Evolutionary conservation across 2,797 vertebrate genomes (phyloP), one percentile per base, ranked within the genome.

Genomic region (Percopsis omiscomaycus): DNA sequence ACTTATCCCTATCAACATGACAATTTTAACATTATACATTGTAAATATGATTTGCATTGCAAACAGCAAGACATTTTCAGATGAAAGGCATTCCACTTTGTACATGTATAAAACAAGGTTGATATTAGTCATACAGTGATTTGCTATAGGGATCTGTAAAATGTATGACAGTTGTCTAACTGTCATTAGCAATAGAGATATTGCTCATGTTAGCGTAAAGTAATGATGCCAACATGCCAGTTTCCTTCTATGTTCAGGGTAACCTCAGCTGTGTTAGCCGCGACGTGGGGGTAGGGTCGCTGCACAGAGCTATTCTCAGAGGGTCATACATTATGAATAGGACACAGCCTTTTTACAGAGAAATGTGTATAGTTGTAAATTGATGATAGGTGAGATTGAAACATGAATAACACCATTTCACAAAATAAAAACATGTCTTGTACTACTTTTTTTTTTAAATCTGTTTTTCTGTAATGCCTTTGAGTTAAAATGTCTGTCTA

Each of bases 311-410:
- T 91, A 89, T 92, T 92, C 89, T 88, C 72, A 90, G 89, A 77
- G 64, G 59, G 42, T 70, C 81, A 92, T 92, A 75, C 82, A 93
- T 92, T 88, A 92, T 93, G 75, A 87, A 93, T 92, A 81, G 74
- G 59, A 61, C 68, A 10, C 78, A 80, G 80, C 79, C 68, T 80
- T 84, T 83, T 79, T 84, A 67, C 68, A 65, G 74, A 68, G 77
- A 46, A 61, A 62, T 57, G 49, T 65, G 85, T 80, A 82, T 83
- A 65, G 66, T 27, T 55, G 37, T 8, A 30, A 50, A 15, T 61
- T 47, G 30, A 50, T 46, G 58, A 54, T 16, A 53, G 60, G 63
- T 27, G 61, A 48, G 61, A 73, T 75, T 53, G 57, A 73, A 69
- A 68, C 79, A 69, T 51, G 61, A 69, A 71, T 70, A 48, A 64